phyloP scores from a whole-genome alignment of 2,888 invertebrate species.

The Habroteleia sp. region DNA sequence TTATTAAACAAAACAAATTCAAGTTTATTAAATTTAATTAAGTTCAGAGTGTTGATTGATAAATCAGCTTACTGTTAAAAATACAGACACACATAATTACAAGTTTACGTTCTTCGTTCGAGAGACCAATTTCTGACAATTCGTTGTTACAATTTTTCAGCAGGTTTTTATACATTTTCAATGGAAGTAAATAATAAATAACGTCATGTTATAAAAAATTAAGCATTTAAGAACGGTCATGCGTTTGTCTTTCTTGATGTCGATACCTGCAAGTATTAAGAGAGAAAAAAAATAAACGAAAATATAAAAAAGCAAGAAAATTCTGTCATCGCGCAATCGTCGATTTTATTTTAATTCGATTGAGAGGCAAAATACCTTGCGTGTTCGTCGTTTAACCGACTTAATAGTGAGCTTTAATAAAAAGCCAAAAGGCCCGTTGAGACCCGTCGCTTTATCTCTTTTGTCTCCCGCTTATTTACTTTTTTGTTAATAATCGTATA shows the following conservation, averaged over 20 bases:
- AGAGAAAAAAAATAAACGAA: conserved; percentile 22
- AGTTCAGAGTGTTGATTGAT: no score
- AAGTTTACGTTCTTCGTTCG: conserved; percentile 48
- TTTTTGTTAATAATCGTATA: background rate
- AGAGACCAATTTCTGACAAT: conserved; percentile 34
- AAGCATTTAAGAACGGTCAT: conserved; percentile 55
- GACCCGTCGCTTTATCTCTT: conserved; percentile 2
- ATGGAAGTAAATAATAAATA: conserved; percentile 32
- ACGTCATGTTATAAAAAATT: conserved; percentile 17
- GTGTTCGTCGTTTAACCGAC: conserved; percentile 57
- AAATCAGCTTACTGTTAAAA: background rate
- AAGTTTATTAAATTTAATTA: no score
- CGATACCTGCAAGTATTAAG: conserved; percentile 62
- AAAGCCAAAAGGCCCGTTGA: conserved; percentile 25
- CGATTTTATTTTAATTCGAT: conserved; percentile 50
- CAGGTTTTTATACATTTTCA: conserved; percentile 61
- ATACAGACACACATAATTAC: background rate
- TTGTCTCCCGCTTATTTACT: background rate
- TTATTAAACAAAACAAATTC: no score
- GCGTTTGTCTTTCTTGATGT: conserved; percentile 61
- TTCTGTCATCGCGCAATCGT: conserved; percentile 61
- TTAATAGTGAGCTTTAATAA: conserved; percentile 49
- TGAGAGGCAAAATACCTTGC: conserved; percentile 54
- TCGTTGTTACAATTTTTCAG: conserved; percentile 51
- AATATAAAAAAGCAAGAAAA: conserved; percentile 18